Evolutionary conservation across 1,140 invertebrate genomes (phyloP), one percentile per base, ranked within the genome.

Genomic region (Neodiprion lecontei): DNA sequence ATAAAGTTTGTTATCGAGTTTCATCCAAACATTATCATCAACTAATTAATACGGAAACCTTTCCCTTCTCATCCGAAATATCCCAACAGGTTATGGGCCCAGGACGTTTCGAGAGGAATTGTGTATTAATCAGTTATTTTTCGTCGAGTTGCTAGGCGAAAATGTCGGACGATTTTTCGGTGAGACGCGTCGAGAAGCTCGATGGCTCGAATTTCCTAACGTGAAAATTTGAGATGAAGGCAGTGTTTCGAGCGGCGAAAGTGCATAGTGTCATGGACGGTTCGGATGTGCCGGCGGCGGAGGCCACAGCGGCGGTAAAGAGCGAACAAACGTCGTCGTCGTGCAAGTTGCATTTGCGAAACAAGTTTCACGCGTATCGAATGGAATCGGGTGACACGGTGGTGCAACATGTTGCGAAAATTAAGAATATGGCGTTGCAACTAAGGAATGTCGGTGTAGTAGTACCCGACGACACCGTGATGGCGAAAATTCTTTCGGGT

Each of bases 341-440:
- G 47, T 74, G 65, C 48, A 76, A 76, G 72, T 14, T 76, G 70
- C 50, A 70, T 7, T 48, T 76, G 65, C 21, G 73, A 49, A 69
- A 78, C 11, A 74, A 72, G 17, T 76, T 76, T n/a, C 73, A 78
- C 48, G 70, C 47, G 61, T 73, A 74, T 49, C 53, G 71, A 61
- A 76, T 76, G 75, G 69, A 71, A 28, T 7, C 73, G 1, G 49
- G 40, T 2, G 77, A 78, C 23, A 73, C 72, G 67, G 75, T 76
- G 28, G 53, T 74, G 14, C 77, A 78, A 61, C 74, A 77, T 50
- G 72, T 77, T 9, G 21, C 74, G 5, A 76, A 74, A 61, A 47
- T 78, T 7, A 70, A 76, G 67, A 78, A 78, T 67, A 76, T 78
- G 74, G 70, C 74, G 69, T 10, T 66, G 69, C 70, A 76, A 50